Base-by-base conservation (phyloP, 2,888 invertebrate genomes). In the Isoperla grammatica region DNA sequence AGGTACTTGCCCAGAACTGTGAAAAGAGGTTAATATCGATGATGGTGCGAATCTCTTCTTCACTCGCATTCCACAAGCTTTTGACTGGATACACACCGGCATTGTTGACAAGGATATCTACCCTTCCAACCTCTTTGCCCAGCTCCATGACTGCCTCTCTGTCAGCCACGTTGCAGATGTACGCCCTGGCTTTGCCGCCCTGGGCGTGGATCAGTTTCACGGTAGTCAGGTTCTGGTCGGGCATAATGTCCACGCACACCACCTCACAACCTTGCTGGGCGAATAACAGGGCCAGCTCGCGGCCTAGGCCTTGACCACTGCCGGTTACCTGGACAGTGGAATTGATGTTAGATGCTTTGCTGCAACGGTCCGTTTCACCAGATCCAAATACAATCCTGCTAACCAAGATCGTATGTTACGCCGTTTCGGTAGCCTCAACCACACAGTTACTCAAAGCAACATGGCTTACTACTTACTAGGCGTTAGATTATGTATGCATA, bases 301-400 rank as follows among this genome's bases (percentile, higher is more conserved):
- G 48, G 3, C 63, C 63, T n/a, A 63, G 22, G 8, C 61, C 60
- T 4, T 54, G 56, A 17, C 54, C 63, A 2, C 60, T 35, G 5
- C 63, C 63, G n/a, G 63, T 63, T 45, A 63, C 53, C 63, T 63
- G 56, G 11, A n/a, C 8, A n/a, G n/a, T n/a, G n/a, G n/a, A n/a
- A n/a, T n/a, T n/a, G n/a, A n/a, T n/a, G n/a, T n/a, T n/a, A n/a
- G n/a, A n/a, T n/a, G n/a, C n/a, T n/a, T n/a, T n/a, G n/a, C n/a
- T n/a, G n/a, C n/a, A n/a, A n/a, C n/a, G n/a, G n/a, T n/a, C n/a
- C n/a, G n/a, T n/a, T n/a, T n/a, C n/a, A n/a, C n/a, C n/a, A n/a
- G n/a, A n/a, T n/a, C n/a, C n/a, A n/a, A n/a, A n/a, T n/a, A n/a
- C n/a, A n/a, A n/a, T n/a, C n/a, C n/a, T n/a, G n/a, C n/a, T n/a